Percentiles rank a stretch among this genome's conserved stretches.
phyloP scores from a whole-genome alignment of 2,888 invertebrate genomes.

The Protonemura montana region DNA sequence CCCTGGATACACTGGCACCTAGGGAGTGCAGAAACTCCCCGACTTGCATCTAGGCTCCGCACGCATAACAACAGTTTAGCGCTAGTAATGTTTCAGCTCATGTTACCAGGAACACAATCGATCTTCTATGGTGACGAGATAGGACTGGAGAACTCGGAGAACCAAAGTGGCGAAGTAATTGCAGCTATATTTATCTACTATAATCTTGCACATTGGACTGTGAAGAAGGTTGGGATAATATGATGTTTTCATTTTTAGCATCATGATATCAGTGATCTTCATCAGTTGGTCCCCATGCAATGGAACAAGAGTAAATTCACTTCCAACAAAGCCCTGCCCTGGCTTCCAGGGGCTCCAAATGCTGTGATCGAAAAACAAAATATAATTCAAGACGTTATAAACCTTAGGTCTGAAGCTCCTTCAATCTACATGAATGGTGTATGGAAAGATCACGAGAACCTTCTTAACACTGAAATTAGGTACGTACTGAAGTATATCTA shows the following conservation, averaged over 20 bases:
- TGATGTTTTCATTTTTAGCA: constrained; percentile 36
- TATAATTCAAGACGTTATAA: constrained; percentile 67
- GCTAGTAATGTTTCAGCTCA: constrained; percentile 75
- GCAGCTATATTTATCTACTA: background rate
- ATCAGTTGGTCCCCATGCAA: constrained; percentile 75
- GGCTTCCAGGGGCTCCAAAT: constrained; percentile 67
- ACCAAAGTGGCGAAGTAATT: constrained; percentile 64
- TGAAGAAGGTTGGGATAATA: constrained; percentile 26
- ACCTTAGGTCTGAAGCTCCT: constrained; percentile 69
- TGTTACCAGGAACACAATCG: constrained; percentile 85
- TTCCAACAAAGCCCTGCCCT: constrained; percentile 65
- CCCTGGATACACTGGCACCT: constrained; percentile 86
- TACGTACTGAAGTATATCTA: too few relatives aligned
- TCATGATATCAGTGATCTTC: constrained; percentile 62
- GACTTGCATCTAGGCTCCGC: constrained; percentile 65
- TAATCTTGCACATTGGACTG: background rate
- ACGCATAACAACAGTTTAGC: constrained; percentile 71
- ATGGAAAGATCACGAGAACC: constrained; percentile 68
- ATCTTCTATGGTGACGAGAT: constrained; percentile 94
- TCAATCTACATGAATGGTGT: constrained; percentile 77
- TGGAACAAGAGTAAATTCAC: constrained; percentile 64
- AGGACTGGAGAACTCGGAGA: constrained; percentile 68
- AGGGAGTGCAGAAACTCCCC: constrained; percentile 69
- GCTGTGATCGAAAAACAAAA: constrained; percentile 63
- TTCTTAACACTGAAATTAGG: constrained; percentile 73